Conservation (phyloP, 2,113 vertebrate genomes). For the Nesospiza acunhae region DNA sequence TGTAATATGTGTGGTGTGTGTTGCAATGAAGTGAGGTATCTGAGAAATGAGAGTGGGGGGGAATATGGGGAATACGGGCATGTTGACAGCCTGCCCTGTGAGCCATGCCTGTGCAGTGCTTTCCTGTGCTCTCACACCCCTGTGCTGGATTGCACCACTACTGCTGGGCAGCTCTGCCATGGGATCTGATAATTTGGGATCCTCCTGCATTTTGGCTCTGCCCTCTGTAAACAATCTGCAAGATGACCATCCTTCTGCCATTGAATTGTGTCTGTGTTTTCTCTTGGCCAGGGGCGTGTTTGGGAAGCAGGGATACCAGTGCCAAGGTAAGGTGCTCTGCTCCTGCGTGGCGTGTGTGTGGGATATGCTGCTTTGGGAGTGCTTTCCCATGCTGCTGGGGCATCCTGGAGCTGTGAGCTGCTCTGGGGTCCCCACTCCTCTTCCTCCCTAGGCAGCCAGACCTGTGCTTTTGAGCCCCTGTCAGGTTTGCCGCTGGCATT, state of each 20-base stretch:
- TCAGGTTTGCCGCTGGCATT: background rate
- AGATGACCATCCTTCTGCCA: background rate
- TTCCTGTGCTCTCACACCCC: background rate
- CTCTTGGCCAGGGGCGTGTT: conserved; percentile 89
- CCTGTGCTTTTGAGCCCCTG: background rate
- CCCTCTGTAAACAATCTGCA: background rate
- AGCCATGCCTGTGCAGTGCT: background rate
- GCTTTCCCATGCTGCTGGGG: background rate
- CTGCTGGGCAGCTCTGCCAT: background rate
- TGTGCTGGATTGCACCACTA: background rate
- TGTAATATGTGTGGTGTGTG: background rate
- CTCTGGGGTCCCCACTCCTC: background rate
- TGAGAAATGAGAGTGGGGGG: background rate
- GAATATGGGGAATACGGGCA: background rate
- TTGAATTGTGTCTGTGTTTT: background rate
- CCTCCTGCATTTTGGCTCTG: background rate
- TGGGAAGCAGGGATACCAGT: conserved; percentile 98
- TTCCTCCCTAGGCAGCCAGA: background rate
- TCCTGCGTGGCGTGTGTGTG: accelerated
- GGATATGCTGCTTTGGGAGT: background rate
- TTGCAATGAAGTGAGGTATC: conserved; percentile 4
- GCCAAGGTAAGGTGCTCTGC: conserved; percentile 84
- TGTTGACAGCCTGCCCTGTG: background rate
- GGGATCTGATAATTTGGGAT: background rate
- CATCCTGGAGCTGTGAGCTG: background rate